Evolutionary conservation across 1,140 invertebrate genomes (phyloP).

Genomic region (Papilio aristodemus): DNA sequence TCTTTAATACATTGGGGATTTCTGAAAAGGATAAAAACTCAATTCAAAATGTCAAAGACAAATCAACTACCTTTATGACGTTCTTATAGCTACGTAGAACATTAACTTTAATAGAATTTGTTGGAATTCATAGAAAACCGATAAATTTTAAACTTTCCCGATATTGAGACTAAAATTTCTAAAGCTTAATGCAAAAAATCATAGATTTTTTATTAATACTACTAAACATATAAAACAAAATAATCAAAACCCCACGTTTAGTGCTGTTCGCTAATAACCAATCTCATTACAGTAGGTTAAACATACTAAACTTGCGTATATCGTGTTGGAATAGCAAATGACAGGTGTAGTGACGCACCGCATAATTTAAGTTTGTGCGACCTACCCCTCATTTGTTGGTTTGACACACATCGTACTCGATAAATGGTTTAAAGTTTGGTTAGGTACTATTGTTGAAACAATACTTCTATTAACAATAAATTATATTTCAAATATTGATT

Average conservation of each 20-base stretch:
- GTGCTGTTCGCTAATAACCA: neutral
- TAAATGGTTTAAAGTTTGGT: neutral
- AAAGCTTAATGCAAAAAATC: too few species aligned
- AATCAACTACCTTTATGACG: too few species aligned
- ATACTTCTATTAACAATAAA: neutral
- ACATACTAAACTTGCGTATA: conserved; percentile 4
- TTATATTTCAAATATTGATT: neutral
- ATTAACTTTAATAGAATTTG: too few species aligned
- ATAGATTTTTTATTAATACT: neutral
- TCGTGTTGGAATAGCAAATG: conserved; percentile 23
- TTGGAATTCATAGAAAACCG: too few species aligned
- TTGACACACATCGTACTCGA: neutral
- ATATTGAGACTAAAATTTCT: too few species aligned
- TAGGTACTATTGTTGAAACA: neutral
- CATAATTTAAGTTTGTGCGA: conserved; percentile 29
- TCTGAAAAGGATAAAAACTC: too few species aligned
- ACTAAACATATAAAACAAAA: neutral
- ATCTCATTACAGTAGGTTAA: conserved; percentile 9
- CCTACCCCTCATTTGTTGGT: conserved; percentile 23
- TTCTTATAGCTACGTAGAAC: too few species aligned
- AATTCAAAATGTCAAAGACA: too few species aligned
- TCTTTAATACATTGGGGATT: too few species aligned
- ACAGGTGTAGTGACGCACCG: conserved; percentile 16
- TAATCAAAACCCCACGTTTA: neutral
- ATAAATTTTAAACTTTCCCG: too few species aligned